Percentiles rank a stretch among this genome's conserved stretches.
Evolutionary conservation across 1,140 invertebrate genomes (phyloP).

Genomic region (Ceratina calcarata): DNA sequence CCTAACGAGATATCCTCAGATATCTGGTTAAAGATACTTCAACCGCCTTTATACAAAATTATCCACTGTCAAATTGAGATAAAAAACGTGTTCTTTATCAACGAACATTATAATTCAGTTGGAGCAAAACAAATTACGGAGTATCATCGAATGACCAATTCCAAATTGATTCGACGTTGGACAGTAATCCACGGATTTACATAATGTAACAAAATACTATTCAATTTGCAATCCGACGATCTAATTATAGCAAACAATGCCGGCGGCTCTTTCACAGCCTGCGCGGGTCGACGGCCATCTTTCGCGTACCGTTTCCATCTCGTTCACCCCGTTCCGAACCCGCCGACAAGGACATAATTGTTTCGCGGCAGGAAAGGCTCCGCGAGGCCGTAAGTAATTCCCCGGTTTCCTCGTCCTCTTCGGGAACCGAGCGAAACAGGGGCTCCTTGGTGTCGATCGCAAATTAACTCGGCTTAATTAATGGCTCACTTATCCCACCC

Average conservation of each 20-base stretch:
- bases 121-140: background rate
- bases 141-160: background rate
- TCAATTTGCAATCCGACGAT: conserved; percentile 14
- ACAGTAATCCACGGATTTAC: background rate
- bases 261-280: background rate
- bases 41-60: too few relatives aligned
- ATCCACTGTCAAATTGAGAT: too few relatives aligned
- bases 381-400: conserved; percentile 41
- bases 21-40: too few relatives aligned
- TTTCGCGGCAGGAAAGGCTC: conserved; percentile 33
- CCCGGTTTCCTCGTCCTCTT: background rate
- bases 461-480: conserved; percentile 62
- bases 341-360: conserved; percentile 34
- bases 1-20: too few relatives aligned
- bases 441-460: conserved; percentile 45
- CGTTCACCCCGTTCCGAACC: background rate
- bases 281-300: background rate
- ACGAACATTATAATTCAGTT: background rate
- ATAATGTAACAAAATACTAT: conserved; percentile 13
- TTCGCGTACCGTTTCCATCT: background rate
- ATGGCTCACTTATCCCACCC: conserved; percentile 27
- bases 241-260: conserved; percentile 19
- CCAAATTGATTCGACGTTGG: background rate
- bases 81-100: too few relatives aligned
- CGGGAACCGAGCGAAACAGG: background rate